Conservation (phyloP, 2,888 invertebrate species). For the Drosophila mercatorum region DNA sequence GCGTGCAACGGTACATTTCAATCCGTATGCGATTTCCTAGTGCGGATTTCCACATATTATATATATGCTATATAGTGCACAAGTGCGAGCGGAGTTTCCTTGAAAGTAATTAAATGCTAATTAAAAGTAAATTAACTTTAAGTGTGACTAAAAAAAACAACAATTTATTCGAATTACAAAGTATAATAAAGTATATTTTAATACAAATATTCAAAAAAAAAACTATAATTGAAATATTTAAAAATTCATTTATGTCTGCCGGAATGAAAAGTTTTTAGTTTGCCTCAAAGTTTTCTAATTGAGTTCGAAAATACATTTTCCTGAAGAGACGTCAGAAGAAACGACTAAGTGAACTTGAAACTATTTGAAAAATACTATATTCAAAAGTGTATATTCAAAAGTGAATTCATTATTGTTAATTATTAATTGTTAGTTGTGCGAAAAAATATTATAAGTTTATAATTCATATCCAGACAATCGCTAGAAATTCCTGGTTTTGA, state of each 20-base stretch:
- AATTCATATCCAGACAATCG: too few species aligned
- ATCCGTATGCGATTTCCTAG: slow-evolving; percentile 11
- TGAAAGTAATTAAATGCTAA: slow-evolving; percentile 6
- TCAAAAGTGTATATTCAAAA: neutral
- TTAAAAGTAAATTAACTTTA: neutral
- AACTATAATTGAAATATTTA: neutral
- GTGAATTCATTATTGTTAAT: too few species aligned
- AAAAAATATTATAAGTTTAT: too few species aligned
- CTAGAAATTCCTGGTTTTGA: too few species aligned
- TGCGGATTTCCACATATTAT: neutral
- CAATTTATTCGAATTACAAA: neutral
- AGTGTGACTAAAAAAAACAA: neutral
- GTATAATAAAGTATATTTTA: neutral
- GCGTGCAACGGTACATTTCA: slow-evolving; percentile 58
- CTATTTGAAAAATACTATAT: neutral
- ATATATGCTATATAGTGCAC: slow-evolving; percentile 1
- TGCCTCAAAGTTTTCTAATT: neutral
- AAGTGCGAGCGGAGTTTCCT: neutral
- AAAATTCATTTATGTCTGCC: neutral
- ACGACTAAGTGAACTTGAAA: neutral
- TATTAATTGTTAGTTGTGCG: too few species aligned
- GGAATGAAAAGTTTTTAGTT: neutral
- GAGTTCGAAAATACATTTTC: neutral
- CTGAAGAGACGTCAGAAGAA: neutral
- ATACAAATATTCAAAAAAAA: too few species aligned